phyloP scores from a whole-genome alignment of 1,140 invertebrate species.

The Portunus trituberculatus region DNA sequence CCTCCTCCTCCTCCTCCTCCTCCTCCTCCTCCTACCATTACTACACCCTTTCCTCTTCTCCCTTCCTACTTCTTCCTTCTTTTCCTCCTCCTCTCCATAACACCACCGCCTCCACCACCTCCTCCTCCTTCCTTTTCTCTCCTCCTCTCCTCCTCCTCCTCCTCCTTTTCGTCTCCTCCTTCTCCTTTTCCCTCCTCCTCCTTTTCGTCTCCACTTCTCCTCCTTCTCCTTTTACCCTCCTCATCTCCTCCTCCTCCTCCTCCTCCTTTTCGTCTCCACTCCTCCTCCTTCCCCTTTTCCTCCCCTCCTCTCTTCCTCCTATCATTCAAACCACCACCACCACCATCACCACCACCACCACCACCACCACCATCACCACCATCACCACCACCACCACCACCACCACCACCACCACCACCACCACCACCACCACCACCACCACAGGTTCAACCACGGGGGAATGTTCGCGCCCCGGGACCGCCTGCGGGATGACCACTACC shows the following conservation, averaged over 20 bases:
- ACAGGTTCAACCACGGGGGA: constrained; percentile 77
- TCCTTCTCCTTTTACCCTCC: background rate
- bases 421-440: background rate
- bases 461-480: constrained; percentile 61
- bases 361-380: background rate
- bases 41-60: background rate
- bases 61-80: background rate
- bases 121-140: background rate
- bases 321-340: too few species aligned
- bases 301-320: too few species aligned
- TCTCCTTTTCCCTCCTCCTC: background rate
- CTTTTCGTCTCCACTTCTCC: too few species aligned
- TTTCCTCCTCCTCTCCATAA: background rate
- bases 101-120: background rate
- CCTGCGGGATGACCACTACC: constrained; percentile 74
- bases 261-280: background rate
- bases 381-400: background rate
- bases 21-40: background rate
- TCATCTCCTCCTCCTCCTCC: background rate
- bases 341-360: background rate
- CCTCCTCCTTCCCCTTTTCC: background rate
- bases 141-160: background rate
- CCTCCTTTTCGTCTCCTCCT: background rate
- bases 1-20: background rate
- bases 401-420: background rate